Evolutionary conservation across 2,797 vertebrate genomes (phyloP), one percentile per base, ranked within the genome.

Genomic region (Cottoperca gobio): DNA sequence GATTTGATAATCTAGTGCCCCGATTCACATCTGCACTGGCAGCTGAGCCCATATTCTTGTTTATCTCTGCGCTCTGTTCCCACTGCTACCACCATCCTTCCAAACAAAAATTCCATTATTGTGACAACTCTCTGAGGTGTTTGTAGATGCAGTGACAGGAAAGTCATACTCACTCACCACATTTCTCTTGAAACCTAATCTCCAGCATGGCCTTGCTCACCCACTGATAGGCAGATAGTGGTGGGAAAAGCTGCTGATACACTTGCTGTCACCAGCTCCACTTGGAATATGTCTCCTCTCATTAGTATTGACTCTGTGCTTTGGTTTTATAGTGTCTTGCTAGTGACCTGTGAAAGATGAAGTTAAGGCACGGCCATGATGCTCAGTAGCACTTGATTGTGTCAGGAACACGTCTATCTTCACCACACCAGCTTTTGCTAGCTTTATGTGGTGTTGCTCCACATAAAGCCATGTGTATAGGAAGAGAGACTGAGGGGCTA

Each of bases 101-200:
- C 86, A 92, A 90, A 92, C 86, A 90, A 88, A 91, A 93, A 93
- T 88, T 86, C 85, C 86, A 92, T 93, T 93, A 92, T 90, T 89
- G 86, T 92, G 91, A 92, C 92, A 91, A 88, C 66, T 90, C 89
- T 93, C 91, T 82, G 91, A 91, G 91, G 89, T 93, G 90, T 92
- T 92, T 93, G 89, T 86, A 84, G 87, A 93, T 73, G 88, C 90
- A 83, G 82, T 91, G 91, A 90, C 89, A 91, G 86, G 83, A 78
- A 76, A 92, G 90, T 92, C 90, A 90, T 88, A 90, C 88, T 86
- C 87, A 88, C 83, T 91, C 89, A 82, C 81, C 39, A 46, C 79
- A 84, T 90, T 91, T 89, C 89, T 90, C 89, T 91, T 91, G 86
- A 91, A 94, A 91, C 86, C 87, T 93, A 92, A 92, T 93, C 90